Base-by-base conservation (phyloP, 35 echinoderm and acorn worm species). In the Holothuria glaberrima region DNA sequence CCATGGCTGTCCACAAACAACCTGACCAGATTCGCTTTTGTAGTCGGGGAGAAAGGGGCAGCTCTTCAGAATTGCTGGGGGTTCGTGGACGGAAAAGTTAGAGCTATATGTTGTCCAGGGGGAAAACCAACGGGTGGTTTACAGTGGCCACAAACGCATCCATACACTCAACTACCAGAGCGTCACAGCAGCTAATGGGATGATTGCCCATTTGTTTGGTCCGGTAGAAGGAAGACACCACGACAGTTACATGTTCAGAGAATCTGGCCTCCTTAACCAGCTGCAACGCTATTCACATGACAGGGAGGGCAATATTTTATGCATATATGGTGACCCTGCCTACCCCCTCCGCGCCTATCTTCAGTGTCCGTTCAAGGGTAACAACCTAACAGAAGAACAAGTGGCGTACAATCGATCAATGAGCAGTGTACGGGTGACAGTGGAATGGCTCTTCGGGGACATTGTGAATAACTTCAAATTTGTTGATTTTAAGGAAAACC, bases 1-100 rank as follows among this genome's bases (percentile, higher is more conserved):
- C 18, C 22, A 35, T 97, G 94, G 94, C 34, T 93, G 1, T 38
- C 68, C 7, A 59, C 92, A 34, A 16, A 69, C 19, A 38, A 82
- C 30, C 80, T 96, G 5, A 46, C 57, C 29, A 59, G n/a, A n/a
- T n/a, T n/a, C n/a, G n/a, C n/a, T n/a, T n/a, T n/a, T n/a, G 91
- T 81, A 0, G 80, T 90, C 16, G 29, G 75, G 79, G 62, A 24
- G 9, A 93, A 93, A 73, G 88, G 88, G 25, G 86, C 91, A 22
- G 80, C 94, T 17, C 83, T 93, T 0, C 86, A 33, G 58, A 97
- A 97, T 48, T 97, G 94, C 65, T 93, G 91, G 91, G 94, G 94
- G 33, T 97, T 93, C 70, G 88, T 97, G 6, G 94, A 97, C 75
- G 94, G 91, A 20, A 97, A 88, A 57, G 87, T 93, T 30, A 32